Evolutionary conservation across 1,140 invertebrate species (phyloP).

Genomic region (Pinna nobilis): DNA sequence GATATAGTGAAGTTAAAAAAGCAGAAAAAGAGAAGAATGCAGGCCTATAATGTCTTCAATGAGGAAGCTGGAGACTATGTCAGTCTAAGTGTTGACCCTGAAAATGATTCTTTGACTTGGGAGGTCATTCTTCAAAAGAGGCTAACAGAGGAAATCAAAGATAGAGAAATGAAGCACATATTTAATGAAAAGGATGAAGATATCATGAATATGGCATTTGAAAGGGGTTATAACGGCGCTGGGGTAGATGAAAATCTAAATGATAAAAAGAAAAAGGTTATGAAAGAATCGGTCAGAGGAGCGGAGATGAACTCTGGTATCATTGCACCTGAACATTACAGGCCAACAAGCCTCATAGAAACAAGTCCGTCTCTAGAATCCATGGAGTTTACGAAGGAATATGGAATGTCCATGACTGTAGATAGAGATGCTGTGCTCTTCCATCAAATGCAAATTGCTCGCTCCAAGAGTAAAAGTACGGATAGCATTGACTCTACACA

Average conservation of each 20-base stretch:
- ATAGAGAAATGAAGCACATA: conserved; percentile 58
- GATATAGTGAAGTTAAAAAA: conserved; percentile 61
- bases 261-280: conserved; percentile 4
- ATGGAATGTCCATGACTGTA: conserved; percentile 59
- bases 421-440: conserved; percentile 69
- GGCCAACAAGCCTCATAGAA: conserved; percentile 28
- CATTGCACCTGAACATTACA: conserved; percentile 21
- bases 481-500: conserved; percentile 66
- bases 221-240: conserved; percentile 19
- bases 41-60: conserved; percentile 42
- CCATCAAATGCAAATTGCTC: conserved; percentile 62
- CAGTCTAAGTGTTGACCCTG: not conserved
- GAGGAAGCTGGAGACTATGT: conserved; percentile 42
- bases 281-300: conserved; percentile 18
- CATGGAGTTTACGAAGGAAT: conserved; percentile 57
- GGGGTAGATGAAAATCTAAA: conserved; percentile 21
- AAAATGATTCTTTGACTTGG: conserved; percentile 46
- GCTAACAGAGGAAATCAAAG: conserved; percentile 65
- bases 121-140: conserved; percentile 61
- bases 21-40: conserved; percentile 47
- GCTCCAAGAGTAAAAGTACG: conserved; percentile 52
- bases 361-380: conserved; percentile 55
- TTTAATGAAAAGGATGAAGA: conserved; percentile 24
- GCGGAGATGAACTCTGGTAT: conserved; percentile 25
- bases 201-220: conserved; percentile 18